Evolutionary conservation across 2,113 vertebrate genomes (phyloP).

Genomic region (Nibea albiflora): DNA sequence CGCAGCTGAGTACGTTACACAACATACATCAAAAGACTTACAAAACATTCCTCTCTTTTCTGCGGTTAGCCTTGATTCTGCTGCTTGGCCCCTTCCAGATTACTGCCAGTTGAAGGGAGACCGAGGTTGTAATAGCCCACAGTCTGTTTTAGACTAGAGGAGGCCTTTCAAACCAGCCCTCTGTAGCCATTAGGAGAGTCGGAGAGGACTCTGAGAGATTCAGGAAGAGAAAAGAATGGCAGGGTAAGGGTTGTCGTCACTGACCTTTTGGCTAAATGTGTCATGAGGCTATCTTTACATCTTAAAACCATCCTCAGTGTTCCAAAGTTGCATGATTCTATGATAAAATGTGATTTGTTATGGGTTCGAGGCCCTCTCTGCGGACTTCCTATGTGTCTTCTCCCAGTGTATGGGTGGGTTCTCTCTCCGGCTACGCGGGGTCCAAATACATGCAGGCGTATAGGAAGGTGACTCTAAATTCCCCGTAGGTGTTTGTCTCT

Average conservation of each 20-base stretch:
- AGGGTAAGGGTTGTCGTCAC: constrained; percentile 3
- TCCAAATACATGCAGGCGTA: too few relatives aligned
- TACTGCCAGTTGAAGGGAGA: constrained; percentile 73
- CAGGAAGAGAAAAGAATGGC: constrained; percentile 15
- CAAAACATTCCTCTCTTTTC: constrained; percentile 64
- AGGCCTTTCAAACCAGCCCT: constrained; percentile 56
- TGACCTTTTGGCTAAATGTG: constrained; percentile 5
- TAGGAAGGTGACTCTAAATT: too few relatives aligned
- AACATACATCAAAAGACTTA: constrained; percentile 71
- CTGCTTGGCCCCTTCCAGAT: constrained; percentile 61
- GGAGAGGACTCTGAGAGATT: constrained; percentile 39
- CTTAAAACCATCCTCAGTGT: neutral
- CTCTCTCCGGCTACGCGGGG: too few relatives aligned
- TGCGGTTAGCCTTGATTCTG: constrained; percentile 59
- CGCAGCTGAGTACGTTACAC: constrained; percentile 69
- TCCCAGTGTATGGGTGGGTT: too few relatives aligned
- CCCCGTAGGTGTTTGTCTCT: neutral
- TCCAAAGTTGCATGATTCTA: neutral
- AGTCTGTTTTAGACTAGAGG: constrained; percentile 53
- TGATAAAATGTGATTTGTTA: neutral
- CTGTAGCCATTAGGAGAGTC: constrained; percentile 47
- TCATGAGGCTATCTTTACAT: neutral
- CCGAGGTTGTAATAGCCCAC: constrained; percentile 59
- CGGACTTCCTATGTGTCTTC: too few relatives aligned
- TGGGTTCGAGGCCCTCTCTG: too few relatives aligned